Conservation (phyloP, 92 coral and sea anemone species). For the Virgularia gustaviana region DNA sequence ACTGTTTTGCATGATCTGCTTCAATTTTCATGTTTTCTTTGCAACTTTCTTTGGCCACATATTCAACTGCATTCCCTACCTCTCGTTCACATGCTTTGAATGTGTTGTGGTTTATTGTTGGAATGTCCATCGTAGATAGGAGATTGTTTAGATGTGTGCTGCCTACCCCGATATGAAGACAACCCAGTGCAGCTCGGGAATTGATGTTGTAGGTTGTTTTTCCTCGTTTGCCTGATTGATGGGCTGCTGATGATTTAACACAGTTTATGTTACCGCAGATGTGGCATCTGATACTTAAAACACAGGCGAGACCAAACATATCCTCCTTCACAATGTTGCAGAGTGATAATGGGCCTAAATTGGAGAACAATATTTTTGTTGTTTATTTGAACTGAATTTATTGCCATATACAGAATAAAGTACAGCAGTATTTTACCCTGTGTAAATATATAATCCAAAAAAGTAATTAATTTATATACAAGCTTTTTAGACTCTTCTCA, state of each 20-base stretch:
- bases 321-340: too few relatives aligned
- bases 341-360: too few relatives aligned
- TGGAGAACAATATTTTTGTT: too few relatives aligned
- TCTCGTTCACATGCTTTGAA: conserved; percentile 51
- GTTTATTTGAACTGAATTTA: too few relatives aligned
- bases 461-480: too few relatives aligned
- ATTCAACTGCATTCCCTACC: conserved; percentile 45
- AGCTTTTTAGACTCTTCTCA: too few relatives aligned
- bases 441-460: too few relatives aligned
- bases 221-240: conserved; percentile 49
- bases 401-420: too few relatives aligned
- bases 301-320: conserved; percentile 46
- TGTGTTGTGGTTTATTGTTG: conserved; percentile 23
- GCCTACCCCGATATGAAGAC: conserved; percentile 51
- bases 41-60: conserved; percentile 40
- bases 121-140: conserved; percentile 37
- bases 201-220: conserved; percentile 41
- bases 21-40: conserved; percentile 13
- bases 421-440: too few relatives aligned
- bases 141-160: conserved; percentile 47
- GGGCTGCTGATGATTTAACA: conserved; percentile 42
- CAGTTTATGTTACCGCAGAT: conserved; percentile 41
- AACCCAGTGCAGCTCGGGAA: conserved; percentile 55
- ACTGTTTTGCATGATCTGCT: too few relatives aligned
- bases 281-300: conserved; percentile 38